Conservation (phyloP, 1,140 invertebrate genomes). For the Lycorma delicatula region DNA sequence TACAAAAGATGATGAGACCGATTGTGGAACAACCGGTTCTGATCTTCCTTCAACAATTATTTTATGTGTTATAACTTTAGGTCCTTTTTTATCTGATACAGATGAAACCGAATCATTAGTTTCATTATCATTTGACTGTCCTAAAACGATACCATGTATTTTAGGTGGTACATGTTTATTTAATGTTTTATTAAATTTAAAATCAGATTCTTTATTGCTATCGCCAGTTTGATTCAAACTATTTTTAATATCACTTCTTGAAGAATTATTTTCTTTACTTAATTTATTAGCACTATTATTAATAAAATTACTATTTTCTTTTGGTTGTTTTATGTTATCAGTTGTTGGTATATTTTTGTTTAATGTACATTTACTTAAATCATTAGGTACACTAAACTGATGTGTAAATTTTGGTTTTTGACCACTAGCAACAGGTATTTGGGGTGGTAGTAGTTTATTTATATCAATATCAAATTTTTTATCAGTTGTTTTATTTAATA, state of each 20-base stretch:
- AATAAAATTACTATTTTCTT: neutral
- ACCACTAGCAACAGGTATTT: too few relatives aligned
- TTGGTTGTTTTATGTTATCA: neutral
- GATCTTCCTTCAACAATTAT: constrained; percentile 15
- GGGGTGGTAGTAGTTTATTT: too few relatives aligned
- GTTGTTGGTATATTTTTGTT: neutral
- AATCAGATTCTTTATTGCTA: neutral
- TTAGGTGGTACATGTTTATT: constrained; percentile 8
- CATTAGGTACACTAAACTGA: neutral
- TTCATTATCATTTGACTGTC: constrained; percentile 7
- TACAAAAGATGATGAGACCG: too few relatives aligned
- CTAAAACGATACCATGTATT: constrained; percentile 12
- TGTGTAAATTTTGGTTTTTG: neutral
- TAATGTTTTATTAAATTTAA: neutral
- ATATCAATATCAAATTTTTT: too few relatives aligned
- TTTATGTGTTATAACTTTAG: constrained; percentile 19
- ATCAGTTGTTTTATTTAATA: too few relatives aligned
- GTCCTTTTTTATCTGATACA: neutral
- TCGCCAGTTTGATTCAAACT: too few relatives aligned
- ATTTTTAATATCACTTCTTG: neutral
- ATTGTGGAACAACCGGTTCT: neutral
- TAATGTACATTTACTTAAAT: neutral
- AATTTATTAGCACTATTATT: neutral
- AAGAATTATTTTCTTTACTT: neutral
- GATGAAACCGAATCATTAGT: too few relatives aligned